These are phyloP conservation scores for Zaprionus tsacasi DNA, from an alignment of 1,140 invertebrate species.

Conservation along the genomic window DNA sequence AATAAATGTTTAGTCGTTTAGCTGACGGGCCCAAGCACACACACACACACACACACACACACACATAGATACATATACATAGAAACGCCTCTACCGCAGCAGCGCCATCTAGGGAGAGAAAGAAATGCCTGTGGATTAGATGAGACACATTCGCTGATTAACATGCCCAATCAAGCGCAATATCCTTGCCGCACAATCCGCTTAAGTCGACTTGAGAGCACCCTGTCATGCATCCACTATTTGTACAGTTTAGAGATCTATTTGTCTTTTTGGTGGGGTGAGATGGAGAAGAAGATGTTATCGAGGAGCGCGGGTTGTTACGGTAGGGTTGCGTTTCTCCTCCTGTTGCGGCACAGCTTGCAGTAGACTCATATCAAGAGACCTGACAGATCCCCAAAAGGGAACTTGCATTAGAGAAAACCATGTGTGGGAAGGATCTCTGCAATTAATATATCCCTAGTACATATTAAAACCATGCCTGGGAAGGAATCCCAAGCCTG, in stretches of 20 bases:
- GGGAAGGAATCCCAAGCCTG: too few species aligned
- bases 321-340: too few species aligned
- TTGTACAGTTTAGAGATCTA: neutral
- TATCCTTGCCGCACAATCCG: neutral
- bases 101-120: constrained; percentile 40
- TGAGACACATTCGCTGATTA: constrained; percentile 36
- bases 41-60: neutral
- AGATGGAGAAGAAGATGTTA: neutral
- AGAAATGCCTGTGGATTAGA: constrained; percentile 26
- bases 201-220: neutral
- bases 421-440: too few species aligned
- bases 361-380: too few species aligned
- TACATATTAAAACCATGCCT: too few species aligned
- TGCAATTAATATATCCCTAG: too few species aligned
- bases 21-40: constrained; percentile 22
- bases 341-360: too few species aligned
- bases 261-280: neutral
- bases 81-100: neutral
- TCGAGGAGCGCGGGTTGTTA: too few species aligned
- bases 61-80: neutral
- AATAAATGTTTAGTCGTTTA: constrained; percentile 71
- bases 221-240: neutral
- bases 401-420: too few species aligned
- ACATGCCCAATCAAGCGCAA: constrained; percentile 34
- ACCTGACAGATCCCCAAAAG: too few species aligned